phyloP scores from a whole-genome alignment of 2,888 invertebrate species.

The Phyllotreta cruciferae region DNA sequence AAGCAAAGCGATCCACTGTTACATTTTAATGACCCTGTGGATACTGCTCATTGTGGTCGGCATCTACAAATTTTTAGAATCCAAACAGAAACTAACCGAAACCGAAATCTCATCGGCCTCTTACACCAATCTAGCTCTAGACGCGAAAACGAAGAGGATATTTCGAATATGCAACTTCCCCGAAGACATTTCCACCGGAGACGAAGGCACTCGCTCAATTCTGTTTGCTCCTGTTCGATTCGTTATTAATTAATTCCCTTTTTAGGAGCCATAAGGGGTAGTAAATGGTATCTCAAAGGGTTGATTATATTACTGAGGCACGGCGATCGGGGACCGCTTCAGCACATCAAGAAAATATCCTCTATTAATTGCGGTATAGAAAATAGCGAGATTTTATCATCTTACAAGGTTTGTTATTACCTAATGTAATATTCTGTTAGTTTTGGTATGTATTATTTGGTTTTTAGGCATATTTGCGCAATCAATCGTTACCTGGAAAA shows the following conservation, averaged over 20 bases:
- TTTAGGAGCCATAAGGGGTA: constrained; percentile 59
- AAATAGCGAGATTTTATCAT: constrained; percentile 52
- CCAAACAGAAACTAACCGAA: constrained; percentile 57
- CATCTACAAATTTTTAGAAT: constrained; percentile 74
- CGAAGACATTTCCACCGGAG: constrained; percentile 70
- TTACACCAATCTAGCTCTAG: constrained; percentile 63
- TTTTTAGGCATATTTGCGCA: constrained; percentile 64
- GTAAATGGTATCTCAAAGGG: constrained; percentile 71
- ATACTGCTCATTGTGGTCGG: constrained; percentile 80
- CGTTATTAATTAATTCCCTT: constrained; percentile 8
- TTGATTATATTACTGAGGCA: constrained; percentile 82
- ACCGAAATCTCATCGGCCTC: constrained; percentile 48
- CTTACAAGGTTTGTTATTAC: constrained; percentile 54
- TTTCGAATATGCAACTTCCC: constrained; percentile 77
- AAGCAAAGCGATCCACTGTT: constrained; percentile 82
- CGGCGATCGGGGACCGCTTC: constrained; percentile 88
- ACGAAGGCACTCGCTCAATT: constrained; percentile 71
- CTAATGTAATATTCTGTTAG: not conserved
- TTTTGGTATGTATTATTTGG: too few species aligned
- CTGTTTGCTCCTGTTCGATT: not conserved
- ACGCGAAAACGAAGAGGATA: constrained; percentile 70
- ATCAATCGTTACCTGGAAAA: constrained; percentile 66
- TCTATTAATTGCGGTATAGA: constrained; percentile 75
- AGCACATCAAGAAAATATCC: constrained; percentile 80
- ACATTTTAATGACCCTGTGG: constrained; percentile 81